Evolutionary conservation across 2,888 invertebrate species (phyloP), one percentile per base, ranked within the genome.

Genomic region (Drosophila mercatorum): DNA sequence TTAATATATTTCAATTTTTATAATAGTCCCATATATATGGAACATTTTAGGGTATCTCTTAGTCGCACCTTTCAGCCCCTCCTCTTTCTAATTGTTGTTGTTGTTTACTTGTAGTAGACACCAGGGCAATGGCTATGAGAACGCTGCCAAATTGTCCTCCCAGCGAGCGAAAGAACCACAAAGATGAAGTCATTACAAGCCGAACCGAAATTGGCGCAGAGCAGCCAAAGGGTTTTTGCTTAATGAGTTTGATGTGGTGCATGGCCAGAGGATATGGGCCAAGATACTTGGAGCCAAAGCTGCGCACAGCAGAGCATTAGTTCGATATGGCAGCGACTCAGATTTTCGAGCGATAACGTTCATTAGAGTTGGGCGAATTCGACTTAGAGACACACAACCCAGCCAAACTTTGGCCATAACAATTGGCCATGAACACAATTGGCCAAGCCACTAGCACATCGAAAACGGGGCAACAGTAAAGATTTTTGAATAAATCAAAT

Each of bases 161-260:
- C 68, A 72, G 47, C 28, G 40, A 79, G 59, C 36, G 58, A 41
- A 66, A 70, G 73, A 71, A 75, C 79, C 68, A 87, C 85, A 89
- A 86, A 83, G 86, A 88, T 86, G 81, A 90, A 86, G 87, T 88
- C 86, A 86, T 86, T 90, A 90, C 69, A 85, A 81, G 83, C 75
- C 74, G 57, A 85, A 83, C 58, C 72, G 61, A 72, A 86, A 83
- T 82, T 82, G 83, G 83, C 72, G 68, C 72, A 65, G 75, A 72
- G 84, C 69, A 86, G 84, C 89, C 73, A 88, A 86, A 81, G 87
- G 89, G 81, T 79, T 88, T 86, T 63, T 70, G 75, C 70, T 87
- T 90, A 86, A 90, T 83, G 89, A 88, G 67, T 90, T 86, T 81
- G 68, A 58, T 51, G 59, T 26, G 66, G 55, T 46, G 14, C 46